These are phyloP conservation scores for Notodromas monacha DNA, from an alignment of 2,888 invertebrate species.

Conservation along the genomic window DNA sequence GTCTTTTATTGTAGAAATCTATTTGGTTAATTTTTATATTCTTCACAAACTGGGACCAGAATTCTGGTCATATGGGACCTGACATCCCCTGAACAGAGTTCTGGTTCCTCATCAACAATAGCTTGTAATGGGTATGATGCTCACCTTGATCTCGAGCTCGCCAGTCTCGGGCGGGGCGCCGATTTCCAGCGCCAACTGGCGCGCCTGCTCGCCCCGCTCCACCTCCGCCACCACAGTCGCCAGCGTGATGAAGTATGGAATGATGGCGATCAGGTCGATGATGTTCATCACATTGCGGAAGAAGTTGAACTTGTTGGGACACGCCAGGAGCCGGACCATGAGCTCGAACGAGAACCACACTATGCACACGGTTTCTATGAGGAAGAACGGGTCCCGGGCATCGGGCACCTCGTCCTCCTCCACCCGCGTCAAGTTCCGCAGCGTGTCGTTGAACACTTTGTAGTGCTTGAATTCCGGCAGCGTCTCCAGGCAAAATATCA, in stretches of 20 bases:
- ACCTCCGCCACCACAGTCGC: slow-evolving; percentile 94
- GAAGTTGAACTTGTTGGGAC: slow-evolving; percentile 94
- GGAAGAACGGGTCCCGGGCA: slow-evolving; percentile 95
- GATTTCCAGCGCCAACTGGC: too few relatives aligned
- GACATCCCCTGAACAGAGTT: too few relatives aligned
- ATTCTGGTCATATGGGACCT: too few relatives aligned
- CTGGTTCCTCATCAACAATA: not conserved
- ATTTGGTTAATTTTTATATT: too few relatives aligned
- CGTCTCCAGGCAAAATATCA: slow-evolving; percentile 97
- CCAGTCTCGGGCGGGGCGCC: too few relatives aligned
- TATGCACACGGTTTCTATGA: slow-evolving; percentile 95
- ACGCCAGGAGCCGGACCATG: slow-evolving; percentile 89
- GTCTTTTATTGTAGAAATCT: too few relatives aligned
- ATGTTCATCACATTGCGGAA: slow-evolving; percentile 99
- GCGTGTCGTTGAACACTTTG: slow-evolving; percentile 77
- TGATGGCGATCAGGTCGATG: slow-evolving; percentile 98
- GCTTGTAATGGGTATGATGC: not conserved
- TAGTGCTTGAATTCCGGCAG: slow-evolving; percentile 97
- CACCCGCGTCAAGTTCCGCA: slow-evolving; percentile 80
- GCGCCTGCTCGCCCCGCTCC: too few relatives aligned
- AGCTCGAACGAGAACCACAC: slow-evolving; percentile 98
- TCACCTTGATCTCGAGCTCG: too few relatives aligned
- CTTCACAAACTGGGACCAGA: too few relatives aligned
- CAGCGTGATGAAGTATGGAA: slow-evolving; percentile 97
- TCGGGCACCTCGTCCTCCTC: slow-evolving; percentile 85